These are phyloP conservation scores for Leptestheria dahalacensis DNA, from an alignment of 1,140 invertebrate species.

Conservation along the genomic window DNA sequence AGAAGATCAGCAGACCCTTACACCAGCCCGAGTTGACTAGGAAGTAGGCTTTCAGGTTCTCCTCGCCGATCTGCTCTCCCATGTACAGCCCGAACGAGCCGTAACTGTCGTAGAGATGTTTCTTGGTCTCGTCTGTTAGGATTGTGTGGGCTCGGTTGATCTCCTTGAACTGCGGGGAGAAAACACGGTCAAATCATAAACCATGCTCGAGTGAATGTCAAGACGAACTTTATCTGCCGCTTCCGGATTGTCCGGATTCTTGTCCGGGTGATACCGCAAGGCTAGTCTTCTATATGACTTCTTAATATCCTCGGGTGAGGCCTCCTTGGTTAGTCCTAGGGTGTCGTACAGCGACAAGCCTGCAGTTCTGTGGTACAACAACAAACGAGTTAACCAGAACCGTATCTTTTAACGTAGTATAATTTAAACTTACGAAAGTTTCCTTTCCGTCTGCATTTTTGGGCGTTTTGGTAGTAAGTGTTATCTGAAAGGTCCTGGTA, in stretches of 20 bases:
- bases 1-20: conserved; percentile 75
- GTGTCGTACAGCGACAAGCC: conserved; percentile 77
- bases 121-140: conserved; percentile 76
- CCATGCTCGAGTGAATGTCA: not conserved
- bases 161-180: conserved; percentile 24
- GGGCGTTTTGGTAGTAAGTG: not conserved
- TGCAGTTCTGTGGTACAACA: conserved; percentile 51
- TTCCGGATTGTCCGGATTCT: conserved; percentile 83
- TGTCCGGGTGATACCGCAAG: conserved; percentile 83
- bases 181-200: not conserved
- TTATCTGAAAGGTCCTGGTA: no score
- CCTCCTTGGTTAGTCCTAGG: conserved; percentile 71
- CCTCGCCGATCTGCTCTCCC: conserved; percentile 90
- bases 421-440: not conserved
- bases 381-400: no score
- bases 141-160: conserved; percentile 57
- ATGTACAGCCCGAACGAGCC: conserved; percentile 85
- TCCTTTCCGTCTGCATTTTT: not conserved
- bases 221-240: conserved; percentile 61
- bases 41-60: conserved; percentile 89
- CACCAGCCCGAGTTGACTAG: conserved; percentile 88
- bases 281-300: conserved; percentile 83
- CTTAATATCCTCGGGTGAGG: conserved; percentile 77
- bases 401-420: no score
- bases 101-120: conserved; percentile 92